Evolutionary conservation across 2,888 invertebrate genomes (phyloP), one percentile per base, ranked within the genome.

Genomic region (Scaptomyza caliginosa): DNA sequence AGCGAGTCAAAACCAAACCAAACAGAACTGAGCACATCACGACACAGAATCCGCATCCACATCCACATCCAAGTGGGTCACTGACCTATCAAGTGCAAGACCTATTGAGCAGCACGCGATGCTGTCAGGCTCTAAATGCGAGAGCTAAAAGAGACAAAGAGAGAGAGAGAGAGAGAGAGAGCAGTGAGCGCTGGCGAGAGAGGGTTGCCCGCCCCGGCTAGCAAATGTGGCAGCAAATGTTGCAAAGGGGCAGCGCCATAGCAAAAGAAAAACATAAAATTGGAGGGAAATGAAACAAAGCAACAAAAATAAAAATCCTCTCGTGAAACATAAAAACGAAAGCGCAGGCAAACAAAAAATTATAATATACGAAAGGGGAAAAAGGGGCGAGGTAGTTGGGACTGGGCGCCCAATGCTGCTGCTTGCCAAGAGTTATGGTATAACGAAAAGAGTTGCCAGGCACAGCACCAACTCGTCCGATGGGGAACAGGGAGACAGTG

Each of bases 41-140:
- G 45, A 28, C 58, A 46, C 52, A 59, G 46, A 46, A 46, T 21
- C 32, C 26, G 28, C 60, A 58, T 36, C 30, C 52, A 52, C 60
- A 59, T 17, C 46, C 58, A 64, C 64, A 74, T 24, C 23, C 58
- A 77, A 88, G 77, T 89, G 78, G 89, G 89, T 89, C 89, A 89
- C 87, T 89, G 89, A 89, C 89, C 89, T 89, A 89, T 89, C 89
- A 89, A 89, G 90, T 90, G 89, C 70, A 85, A 82, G 87, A 86
- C 82, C 87, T 87, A 82, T 87, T 87, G 87, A 83, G 82, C 76
- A 80, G 72, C 67, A 55, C 55, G 54, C 66, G 49, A 60, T 57
- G 65, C 19, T 38, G 19, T 17, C 38, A 38, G 38, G 19, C 21
- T n/a, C 19, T 49, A 55, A 69, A 58, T 66, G 78, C 45, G 60